Conservation (phyloP, 2,797 vertebrate species). For the Anabacerthia variegaticeps region DNA sequence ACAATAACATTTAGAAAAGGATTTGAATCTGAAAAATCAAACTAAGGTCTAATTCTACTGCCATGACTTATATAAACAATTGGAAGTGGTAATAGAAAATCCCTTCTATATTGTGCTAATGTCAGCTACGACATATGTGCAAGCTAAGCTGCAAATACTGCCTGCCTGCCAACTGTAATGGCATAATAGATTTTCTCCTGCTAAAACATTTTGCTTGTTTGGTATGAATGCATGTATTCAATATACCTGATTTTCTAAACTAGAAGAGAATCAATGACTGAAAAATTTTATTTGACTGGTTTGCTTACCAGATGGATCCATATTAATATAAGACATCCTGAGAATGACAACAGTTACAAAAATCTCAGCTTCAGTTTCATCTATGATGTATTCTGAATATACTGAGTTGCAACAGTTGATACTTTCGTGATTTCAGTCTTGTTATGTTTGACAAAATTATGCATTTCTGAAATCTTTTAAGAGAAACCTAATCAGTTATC, state of each 20-base stretch:
- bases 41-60: not conserved
- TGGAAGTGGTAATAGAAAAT: not conserved
- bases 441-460: not conserved
- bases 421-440: not conserved
- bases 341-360: not conserved
- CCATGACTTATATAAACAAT: not conserved
- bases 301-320: not conserved
- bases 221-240: not conserved
- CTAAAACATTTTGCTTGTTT: not conserved
- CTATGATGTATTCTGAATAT: not conserved
- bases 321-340: not conserved
- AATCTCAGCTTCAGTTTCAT: not conserved
- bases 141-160: not conserved
- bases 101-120: not conserved
- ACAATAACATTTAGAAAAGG: not conserved
- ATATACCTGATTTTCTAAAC: conserved; percentile 1
- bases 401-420: not conserved
- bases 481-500: not conserved
- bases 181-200: conserved; percentile 11
- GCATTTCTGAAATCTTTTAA: not conserved
- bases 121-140: not conserved
- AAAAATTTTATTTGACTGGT: not conserved
- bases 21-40: conserved; percentile 31
- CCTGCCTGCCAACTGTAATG: not conserved
- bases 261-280: not conserved